Percentiles rank a stretch among this genome's conserved stretches.
Conservation (phyloP, 2,797 vertebrate genomes). For the Rhabdophis nuchalis region DNA sequence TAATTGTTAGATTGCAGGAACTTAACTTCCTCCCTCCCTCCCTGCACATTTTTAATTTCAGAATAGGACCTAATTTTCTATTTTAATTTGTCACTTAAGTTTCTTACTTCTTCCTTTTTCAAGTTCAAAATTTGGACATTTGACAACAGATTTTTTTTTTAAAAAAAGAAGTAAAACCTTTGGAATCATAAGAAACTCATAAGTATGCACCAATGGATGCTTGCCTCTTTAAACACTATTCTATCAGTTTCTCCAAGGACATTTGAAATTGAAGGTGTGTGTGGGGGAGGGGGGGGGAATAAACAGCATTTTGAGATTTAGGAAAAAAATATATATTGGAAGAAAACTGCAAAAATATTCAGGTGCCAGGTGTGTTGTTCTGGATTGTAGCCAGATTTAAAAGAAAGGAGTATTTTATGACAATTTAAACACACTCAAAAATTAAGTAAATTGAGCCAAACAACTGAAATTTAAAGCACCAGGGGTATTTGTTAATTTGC, state of each 20-base stretch:
- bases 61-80: background rate
- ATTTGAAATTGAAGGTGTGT: background rate
- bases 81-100: background rate
- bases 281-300: background rate
- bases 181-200: background rate
- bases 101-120: background rate
- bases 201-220: background rate
- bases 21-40: background rate
- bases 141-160: background rate
- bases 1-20: background rate
- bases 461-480: conserved; percentile 13
- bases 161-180: background rate
- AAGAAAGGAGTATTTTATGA: conserved; percentile 26
- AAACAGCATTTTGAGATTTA: conserved; percentile 7
- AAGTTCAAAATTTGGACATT: background rate
- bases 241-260: background rate
- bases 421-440: conserved; percentile 24
- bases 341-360: conserved; percentile 7
- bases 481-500: conserved; percentile 31
- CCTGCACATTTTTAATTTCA: background rate
- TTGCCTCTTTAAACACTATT: background rate
- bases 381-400: conserved; percentile 19
- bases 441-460: conserved; percentile 20
- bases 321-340: background rate
- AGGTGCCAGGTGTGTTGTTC: conserved; percentile 14